Conservation (phyloP, 2,888 invertebrate species). For the Sceliomorpha sp. region DNA sequence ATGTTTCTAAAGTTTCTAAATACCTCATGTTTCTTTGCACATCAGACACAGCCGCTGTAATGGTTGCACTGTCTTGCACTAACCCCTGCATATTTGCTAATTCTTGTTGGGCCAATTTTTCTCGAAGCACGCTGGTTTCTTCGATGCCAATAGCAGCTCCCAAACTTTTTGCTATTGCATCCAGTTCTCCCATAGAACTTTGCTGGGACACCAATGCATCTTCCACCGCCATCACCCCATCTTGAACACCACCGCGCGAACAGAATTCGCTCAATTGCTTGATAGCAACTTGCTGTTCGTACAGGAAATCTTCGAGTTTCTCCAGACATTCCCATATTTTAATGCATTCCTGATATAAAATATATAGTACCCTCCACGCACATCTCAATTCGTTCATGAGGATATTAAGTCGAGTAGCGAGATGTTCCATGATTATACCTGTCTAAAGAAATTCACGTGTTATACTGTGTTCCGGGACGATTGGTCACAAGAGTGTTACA, state of each 20-base stretch:
- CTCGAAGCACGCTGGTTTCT: slow-evolving; percentile 71
- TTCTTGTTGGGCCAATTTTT: slow-evolving; percentile 75
- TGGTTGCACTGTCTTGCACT: slow-evolving; percentile 66
- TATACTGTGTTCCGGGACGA: slow-evolving; percentile 20
- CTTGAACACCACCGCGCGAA: slow-evolving; percentile 82
- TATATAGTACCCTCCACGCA: slow-evolving; percentile 94
- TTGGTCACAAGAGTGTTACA: slow-evolving; percentile 24
- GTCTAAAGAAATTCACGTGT: slow-evolving; percentile 3
- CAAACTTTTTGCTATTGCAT: slow-evolving; percentile 75
- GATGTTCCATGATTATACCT: slow-evolving; percentile 87
- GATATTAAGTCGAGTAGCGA: slow-evolving; percentile 91
- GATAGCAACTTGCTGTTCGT: slow-evolving; percentile 95
- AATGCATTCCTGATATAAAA: slow-evolving; percentile 94
- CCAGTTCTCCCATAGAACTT: slow-evolving; percentile 72
- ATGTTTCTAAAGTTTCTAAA: slow-evolving; percentile 72
- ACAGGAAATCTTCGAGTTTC: slow-evolving; percentile 91
- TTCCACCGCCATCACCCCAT: slow-evolving; percentile 65
- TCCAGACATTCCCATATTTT: slow-evolving; percentile 96
- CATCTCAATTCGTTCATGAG: slow-evolving; percentile 92
- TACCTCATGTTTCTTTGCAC: slow-evolving; percentile 73
- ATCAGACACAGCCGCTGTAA: slow-evolving; percentile 68
- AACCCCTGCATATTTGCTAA: slow-evolving; percentile 72
- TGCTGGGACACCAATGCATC: slow-evolving; percentile 66
- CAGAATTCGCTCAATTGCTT: slow-evolving; percentile 92
- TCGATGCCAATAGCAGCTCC: slow-evolving; percentile 73